phyloP scores from a whole-genome alignment of 2,888 invertebrate species.

The Coelogynopora nodosa region DNA sequence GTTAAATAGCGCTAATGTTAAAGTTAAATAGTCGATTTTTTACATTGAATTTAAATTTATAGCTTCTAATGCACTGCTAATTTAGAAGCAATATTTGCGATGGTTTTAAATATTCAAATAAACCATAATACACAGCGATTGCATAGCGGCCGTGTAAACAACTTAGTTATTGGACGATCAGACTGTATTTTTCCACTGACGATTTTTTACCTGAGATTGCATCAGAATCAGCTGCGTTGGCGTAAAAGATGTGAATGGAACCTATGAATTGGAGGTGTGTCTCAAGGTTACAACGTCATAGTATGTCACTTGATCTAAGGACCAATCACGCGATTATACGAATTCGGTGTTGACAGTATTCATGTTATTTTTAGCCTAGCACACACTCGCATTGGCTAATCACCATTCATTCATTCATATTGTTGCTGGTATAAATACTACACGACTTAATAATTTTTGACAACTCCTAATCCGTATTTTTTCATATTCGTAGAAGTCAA shows the following conservation, averaged over 20 bases:
- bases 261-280: not conserved
- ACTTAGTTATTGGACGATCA: too few relatives aligned
- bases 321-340: not conserved
- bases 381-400: not conserved
- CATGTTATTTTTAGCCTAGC: not conserved
- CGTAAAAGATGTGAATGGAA: not conserved
- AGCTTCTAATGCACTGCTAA: too few relatives aligned
- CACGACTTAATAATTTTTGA: not conserved
- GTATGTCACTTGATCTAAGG: not conserved
- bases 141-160: too few relatives aligned
- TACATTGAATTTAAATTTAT: too few relatives aligned
- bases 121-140: too few relatives aligned
- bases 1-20: too few relatives aligned
- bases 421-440: not conserved
- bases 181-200: too few relatives aligned
- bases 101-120: too few relatives aligned
- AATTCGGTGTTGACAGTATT: not conserved
- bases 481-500: not conserved
- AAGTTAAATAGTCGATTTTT: too few relatives aligned
- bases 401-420: not conserved
- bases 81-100: too few relatives aligned
- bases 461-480: not conserved
- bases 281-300: not conserved
- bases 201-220: not conserved
- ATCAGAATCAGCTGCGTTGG: not conserved